These are phyloP conservation scores for Hydropsyche tenuis DNA, from an alignment of 1,140 invertebrate species.

Conservation along the genomic window DNA sequence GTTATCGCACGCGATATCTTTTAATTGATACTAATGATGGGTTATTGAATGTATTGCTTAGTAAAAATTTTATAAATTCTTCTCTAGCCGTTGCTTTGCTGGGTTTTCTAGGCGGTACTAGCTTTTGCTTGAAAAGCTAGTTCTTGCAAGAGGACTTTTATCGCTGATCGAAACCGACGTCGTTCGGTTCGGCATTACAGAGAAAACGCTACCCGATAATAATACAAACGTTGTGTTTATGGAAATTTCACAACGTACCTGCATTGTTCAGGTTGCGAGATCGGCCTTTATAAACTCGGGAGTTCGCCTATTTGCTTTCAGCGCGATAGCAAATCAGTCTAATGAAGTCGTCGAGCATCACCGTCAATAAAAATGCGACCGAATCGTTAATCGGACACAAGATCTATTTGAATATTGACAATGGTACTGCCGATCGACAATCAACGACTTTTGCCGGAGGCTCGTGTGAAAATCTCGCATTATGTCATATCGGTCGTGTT, in stretches of 20 bases:
- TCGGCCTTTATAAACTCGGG: not conserved
- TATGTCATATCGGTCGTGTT: too few relatives aligned
- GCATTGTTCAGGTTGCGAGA: slow-evolving; percentile 34
- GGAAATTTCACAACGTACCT: slow-evolving; percentile 39
- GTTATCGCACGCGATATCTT: not conserved
- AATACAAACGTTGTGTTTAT: slow-evolving; percentile 43
- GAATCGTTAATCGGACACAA: too few relatives aligned
- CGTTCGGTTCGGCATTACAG: slow-evolving; percentile 23
- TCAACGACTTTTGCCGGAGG: too few relatives aligned
- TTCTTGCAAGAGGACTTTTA: slow-evolving; percentile 1
- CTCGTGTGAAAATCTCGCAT: too few relatives aligned
- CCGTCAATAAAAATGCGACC: slow-evolving; percentile 5
- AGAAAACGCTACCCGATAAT: slow-evolving; percentile 27
- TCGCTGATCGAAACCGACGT: slow-evolving; percentile 21
- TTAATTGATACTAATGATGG: not conserved
- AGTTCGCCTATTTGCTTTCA: not conserved
- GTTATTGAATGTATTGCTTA: too few relatives aligned
- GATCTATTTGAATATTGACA: too few relatives aligned
- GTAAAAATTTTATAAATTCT: too few relatives aligned
- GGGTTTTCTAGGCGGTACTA: not conserved
- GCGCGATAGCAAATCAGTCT: slow-evolving; percentile 16
- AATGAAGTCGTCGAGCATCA: slow-evolving; percentile 29
- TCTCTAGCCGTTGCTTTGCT: too few relatives aligned
- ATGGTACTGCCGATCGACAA: not conserved
- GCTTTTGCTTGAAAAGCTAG: slow-evolving; percentile 4